A percentile compares a stretch with the other conserved stretches of the same genome.
Conservation (phyloP, 2,797 vertebrate species). For the Cyclopterus lumpus region DNA sequence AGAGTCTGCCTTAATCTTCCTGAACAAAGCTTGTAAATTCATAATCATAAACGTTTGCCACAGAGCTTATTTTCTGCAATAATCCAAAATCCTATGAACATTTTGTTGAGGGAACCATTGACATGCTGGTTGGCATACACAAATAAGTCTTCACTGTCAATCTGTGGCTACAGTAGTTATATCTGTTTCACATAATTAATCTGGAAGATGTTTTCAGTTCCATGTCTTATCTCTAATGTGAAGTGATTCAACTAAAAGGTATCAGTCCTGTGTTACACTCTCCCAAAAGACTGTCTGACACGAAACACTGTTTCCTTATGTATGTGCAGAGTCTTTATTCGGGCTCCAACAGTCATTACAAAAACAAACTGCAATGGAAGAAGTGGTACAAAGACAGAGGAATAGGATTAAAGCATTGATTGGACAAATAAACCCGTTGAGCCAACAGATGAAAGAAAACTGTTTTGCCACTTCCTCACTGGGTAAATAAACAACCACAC, state of each 20-base stretch:
- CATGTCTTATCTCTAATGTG: slow-evolving; percentile 30
- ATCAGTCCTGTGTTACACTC: not conserved
- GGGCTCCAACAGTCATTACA: slow-evolving; percentile 34
- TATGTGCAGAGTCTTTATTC: slow-evolving; percentile 42
- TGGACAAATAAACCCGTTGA: slow-evolving; percentile 67
- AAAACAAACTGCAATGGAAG: slow-evolving; percentile 35
- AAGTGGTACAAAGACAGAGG: slow-evolving; percentile 37
- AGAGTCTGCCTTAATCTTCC: too few relatives aligned
- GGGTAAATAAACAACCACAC: slow-evolving; percentile 70
- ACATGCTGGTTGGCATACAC: not conserved
- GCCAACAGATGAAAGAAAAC: slow-evolving; percentile 61
- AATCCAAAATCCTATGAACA: too few relatives aligned
- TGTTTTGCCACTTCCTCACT: slow-evolving; percentile 65
- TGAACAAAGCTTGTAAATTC: too few relatives aligned
- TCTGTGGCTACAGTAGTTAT: slow-evolving; percentile 6
- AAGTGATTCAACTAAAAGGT: slow-evolving; percentile 32
- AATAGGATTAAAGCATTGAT: slow-evolving; percentile 58
- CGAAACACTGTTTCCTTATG: slow-evolving; percentile 5
- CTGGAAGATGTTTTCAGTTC: slow-evolving; percentile 12
- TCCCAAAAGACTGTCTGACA: slow-evolving; percentile 20
- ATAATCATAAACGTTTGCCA: not conserved
- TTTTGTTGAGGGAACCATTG: not conserved
- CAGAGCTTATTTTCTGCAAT: not conserved
- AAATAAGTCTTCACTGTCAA: not conserved
- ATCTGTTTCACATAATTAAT: slow-evolving; percentile 20